Evolutionary conservation across 1,140 invertebrate genomes (phyloP).

Genomic region (Brachionus koreanus): DNA sequence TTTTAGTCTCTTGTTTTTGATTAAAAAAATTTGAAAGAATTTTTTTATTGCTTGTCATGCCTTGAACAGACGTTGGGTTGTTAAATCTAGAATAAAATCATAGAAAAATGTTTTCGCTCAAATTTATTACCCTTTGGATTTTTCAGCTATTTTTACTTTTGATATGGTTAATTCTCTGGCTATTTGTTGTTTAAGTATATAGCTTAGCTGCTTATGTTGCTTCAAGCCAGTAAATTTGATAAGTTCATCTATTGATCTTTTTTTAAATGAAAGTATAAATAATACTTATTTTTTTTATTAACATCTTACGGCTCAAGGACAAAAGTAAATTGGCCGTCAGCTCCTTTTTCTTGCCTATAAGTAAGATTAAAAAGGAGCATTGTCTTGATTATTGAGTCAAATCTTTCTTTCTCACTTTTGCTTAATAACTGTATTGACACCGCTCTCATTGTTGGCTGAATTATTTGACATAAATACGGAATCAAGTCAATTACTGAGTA

Average conservation of each 20-base stretch:
- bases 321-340: constrained; percentile 75
- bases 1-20: not conserved
- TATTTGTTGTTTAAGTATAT: constrained; percentile 72
- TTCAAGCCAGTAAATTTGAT: constrained; percentile 59
- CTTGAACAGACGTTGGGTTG: not conserved
- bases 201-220: constrained; percentile 60
- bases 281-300: not conserved
- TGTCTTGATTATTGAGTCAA: constrained; percentile 70
- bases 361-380: constrained; percentile 85
- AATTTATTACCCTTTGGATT: constrained; percentile 3
- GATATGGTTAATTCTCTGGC: constrained; percentile 63
- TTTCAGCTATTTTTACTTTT: constrained; percentile 36
- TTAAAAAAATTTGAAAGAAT: not conserved
- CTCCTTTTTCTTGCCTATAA: constrained; percentile 72
- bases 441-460: constrained; percentile 72
- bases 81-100: not conserved
- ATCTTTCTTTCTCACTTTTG: constrained; percentile 68
- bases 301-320: constrained; percentile 73
- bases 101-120: not conserved
- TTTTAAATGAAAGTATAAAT: constrained; percentile 48
- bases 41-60: not conserved
- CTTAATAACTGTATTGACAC: constrained; percentile 71
- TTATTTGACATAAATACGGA: constrained; percentile 70
- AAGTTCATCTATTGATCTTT: constrained; percentile 61
- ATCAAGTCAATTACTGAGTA: constrained; percentile 69